These are phyloP conservation scores for Seladonia tumulorum DNA, from an alignment of 2,888 invertebrate genomes.

Conservation along the genomic window DNA sequence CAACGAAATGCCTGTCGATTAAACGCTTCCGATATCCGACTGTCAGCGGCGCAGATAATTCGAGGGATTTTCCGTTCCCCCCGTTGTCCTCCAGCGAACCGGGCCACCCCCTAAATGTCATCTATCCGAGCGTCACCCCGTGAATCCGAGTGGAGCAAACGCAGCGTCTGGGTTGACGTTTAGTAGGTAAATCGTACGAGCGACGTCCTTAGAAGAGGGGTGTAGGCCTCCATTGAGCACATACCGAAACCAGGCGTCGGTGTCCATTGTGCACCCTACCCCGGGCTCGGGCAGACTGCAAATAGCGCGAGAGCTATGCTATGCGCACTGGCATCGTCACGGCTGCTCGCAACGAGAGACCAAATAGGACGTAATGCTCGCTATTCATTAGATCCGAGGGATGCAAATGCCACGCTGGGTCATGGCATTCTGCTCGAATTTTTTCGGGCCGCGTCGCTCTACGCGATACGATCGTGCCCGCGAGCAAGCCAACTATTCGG, in stretches of 20 bases:
- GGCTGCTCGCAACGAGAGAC: slow-evolving; percentile 76
- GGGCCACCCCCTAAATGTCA: neutral
- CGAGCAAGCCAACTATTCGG: slow-evolving; percentile 65
- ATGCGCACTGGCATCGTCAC: slow-evolving; percentile 76
- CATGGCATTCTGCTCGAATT: slow-evolving; percentile 77
- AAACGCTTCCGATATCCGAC: slow-evolving; percentile 39
- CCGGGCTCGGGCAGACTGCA: slow-evolving; percentile 71
- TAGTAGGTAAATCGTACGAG: slow-evolving; percentile 62
- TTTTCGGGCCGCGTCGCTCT: slow-evolving; percentile 51
- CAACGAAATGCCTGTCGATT: slow-evolving; percentile 50
- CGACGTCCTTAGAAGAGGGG: slow-evolving; percentile 53
- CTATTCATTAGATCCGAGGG: slow-evolving; percentile 80
- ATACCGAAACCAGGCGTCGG: slow-evolving; percentile 74
- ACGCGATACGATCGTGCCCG: slow-evolving; percentile 43
- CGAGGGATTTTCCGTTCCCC: slow-evolving; percentile 43
- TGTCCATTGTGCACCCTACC: slow-evolving; percentile 72
- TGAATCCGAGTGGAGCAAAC: slow-evolving; percentile 22
- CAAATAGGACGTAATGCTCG: slow-evolving; percentile 79
- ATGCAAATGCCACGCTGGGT: slow-evolving; percentile 79
- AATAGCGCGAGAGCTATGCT: slow-evolving; percentile 79
- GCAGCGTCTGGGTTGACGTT: slow-evolving; percentile 53
- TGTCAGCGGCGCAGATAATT: slow-evolving; percentile 43
- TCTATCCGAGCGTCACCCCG: slow-evolving; percentile 31
- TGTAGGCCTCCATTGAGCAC: slow-evolving; percentile 65
- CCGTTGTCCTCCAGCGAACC: too few relatives aligned